Evolutionary conservation across 2,888 invertebrate species (phyloP), one percentile per base, ranked within the genome.

Genomic region (Laspeyria flexula): DNA sequence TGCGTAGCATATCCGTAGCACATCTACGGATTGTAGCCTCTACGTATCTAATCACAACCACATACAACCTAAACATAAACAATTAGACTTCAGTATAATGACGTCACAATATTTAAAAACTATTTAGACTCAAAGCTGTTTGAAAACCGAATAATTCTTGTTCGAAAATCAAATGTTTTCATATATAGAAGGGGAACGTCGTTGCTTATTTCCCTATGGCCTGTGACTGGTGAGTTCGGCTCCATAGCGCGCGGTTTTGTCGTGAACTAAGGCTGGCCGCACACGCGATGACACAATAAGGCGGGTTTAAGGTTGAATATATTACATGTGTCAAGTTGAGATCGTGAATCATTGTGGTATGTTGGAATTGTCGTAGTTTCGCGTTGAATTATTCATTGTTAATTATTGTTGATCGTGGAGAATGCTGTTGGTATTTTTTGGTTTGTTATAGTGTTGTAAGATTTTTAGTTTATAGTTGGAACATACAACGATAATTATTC

Each of bases 181-280:
- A 43, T n/a, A n/a, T n/a, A n/a, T n/a, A n/a, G n/a, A n/a, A n/a
- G n/a, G n/a, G n/a, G n/a, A 56, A 60, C 84, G 83, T 82, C 75
- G 59, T 70, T 49, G 56, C 75, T 69, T 60, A 65, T 73, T 71
- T 73, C 70, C 65, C 61, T 62, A 64, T 73, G 58, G 70, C 65
- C 66, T 64, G 75, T 75, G 79, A 90, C 89, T 90, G 88, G 72
- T 73, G 58, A 67, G 56, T 59, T 74, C 59, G 67, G 71, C 65
- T 51, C 64, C 57, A 57, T 61, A 53, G 69, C 77, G 59, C 63
- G 65, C 65, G 70, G 78, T 86, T 86, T 86, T 89, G 87, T 85
- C 83, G 68, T 77, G 61, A 62, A 57, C 66, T 75, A 78, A 85
- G 67, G 85, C 66, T 43, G 49, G 56, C 58, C 68, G 55, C 75